Evolutionary conservation across 2,797 vertebrate genomes (phyloP), one percentile per base, ranked within the genome.

Genomic region (Caiman crocodilus): DNA sequence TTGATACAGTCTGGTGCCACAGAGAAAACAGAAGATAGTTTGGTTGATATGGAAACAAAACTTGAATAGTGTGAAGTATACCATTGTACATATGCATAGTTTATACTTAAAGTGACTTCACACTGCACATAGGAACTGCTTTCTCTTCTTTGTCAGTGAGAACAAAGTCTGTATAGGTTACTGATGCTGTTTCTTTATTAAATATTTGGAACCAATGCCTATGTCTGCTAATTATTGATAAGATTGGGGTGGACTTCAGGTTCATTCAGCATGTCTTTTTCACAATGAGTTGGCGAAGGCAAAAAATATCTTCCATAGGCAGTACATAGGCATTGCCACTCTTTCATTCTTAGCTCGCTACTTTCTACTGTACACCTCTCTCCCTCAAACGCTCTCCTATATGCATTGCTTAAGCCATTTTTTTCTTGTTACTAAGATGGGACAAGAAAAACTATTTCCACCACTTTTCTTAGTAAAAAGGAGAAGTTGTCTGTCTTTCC

Each of bases 151-250:
- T 50, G 32, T 71, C 32, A 71, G 26, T 14, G 42, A 73, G 35
- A 32, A 73, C 14, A 73, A 23, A 14, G 32, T 73, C 69, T 50
- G 35, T 50, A 73, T 42, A 13, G 42, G 20, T 50, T 50, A 71
- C 14, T 71, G 12, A 65, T 71, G 26, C 50, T 28, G 63, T 61
- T 79, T 56, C 74, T 77, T 55, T 74, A 23, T 35, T 90, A 69
- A 76, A 80, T 90, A 87, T 80, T 90, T 93, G 61, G 84, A 84
- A 76, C 14, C 55, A 28, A 30, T 17, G 59, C 35, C 78, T 67
- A 65, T 86, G 60, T 87, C 84, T 93, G 79, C 82, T 75, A 80
- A 88, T 83, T 85, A 82, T 79, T 73, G 88, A 90, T 93, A 73
- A 35, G 35, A 42, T 50, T 23, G 69, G 35, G 35, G 25, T 73